These are phyloP conservation scores for Bombylius discolor DNA, from an alignment of 2,888 invertebrate species.

Conservation along the genomic window DNA sequence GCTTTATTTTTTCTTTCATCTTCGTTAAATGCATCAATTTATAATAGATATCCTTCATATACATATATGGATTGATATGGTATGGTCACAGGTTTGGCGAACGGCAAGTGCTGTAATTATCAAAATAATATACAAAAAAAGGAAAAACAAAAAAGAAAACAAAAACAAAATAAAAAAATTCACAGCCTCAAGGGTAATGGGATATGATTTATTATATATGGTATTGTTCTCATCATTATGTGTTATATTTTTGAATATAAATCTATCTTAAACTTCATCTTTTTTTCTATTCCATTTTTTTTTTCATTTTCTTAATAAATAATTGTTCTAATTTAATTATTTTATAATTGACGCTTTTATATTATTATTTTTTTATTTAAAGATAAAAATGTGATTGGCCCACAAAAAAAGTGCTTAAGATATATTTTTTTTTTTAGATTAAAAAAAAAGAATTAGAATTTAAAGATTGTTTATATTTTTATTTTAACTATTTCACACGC, in stretches of 20 bases:
- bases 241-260: not conserved
- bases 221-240: no score
- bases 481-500: not conserved
- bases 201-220: slow-evolving; percentile 24
- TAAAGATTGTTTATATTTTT: no score
- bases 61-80: no score
- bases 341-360: not conserved
- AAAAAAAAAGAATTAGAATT: no score
- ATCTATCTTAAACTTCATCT: not conserved
- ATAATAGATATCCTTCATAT: no score
- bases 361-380: not conserved
- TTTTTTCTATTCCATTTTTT: not conserved
- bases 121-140: slow-evolving; percentile 17
- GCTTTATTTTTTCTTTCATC: no score
- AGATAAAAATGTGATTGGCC: not conserved
- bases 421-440: no score
- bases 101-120: slow-evolving; percentile 24
- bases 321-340: not conserved
- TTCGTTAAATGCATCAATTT: no score
- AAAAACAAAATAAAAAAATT: slow-evolving; percentile 18
- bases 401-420: no score
- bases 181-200: slow-evolving; percentile 24
- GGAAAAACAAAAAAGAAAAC: no score
- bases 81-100: not conserved
- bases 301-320: not conserved